Evolutionary conservation across 2,797 vertebrate species (phyloP), one percentile per base, ranked within the genome.

Genomic region (Chaunax sp.): DNA sequence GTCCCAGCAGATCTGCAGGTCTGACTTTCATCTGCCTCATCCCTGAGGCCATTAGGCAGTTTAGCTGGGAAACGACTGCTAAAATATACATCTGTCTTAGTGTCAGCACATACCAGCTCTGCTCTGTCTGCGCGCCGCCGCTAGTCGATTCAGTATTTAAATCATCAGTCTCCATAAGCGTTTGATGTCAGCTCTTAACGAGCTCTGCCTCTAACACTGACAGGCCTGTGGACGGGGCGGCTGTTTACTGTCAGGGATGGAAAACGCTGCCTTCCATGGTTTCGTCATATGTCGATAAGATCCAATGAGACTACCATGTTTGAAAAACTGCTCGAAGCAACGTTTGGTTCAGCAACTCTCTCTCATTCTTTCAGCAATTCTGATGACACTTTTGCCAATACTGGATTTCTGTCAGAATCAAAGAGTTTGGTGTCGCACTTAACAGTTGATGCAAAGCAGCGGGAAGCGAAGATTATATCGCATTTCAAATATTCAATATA

Each of bases 1-100:
- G 18, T 77, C 85, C 75, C 81, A 57, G 75, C 82, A 88, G 80
- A 88, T 90, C 81, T 81, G 70, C 83, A 85, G 86, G 81, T 85
- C 85, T 89, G 79, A 83, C 89, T 89, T 90, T 89, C 81, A 88
- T 89, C 86, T 81, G 68, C 69, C 58, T 78, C 58, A 57, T 75
- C 87, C 88, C 85, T 40, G 49, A 76, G 77, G 87, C 89, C 88
- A 91, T 91, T 90, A 87, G 81, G 81, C 90, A 91, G 87, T 93
- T 94, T 90, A 90, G 78, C 84, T 25, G 83, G 88, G 89, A 93
- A 93, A 90, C 69, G 81, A 80, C 88, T 92, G 81, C 79, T 93
- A 78, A 94, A 93, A 94, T 91, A 92, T 92, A 91, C 87, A 91
- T 93, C 87, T 90, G 86, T 87, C 87, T 89, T 64, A 60, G 78